phyloP scores from a whole-genome alignment of 2,888 invertebrate species.

The Xestia sexstrigata region DNA sequence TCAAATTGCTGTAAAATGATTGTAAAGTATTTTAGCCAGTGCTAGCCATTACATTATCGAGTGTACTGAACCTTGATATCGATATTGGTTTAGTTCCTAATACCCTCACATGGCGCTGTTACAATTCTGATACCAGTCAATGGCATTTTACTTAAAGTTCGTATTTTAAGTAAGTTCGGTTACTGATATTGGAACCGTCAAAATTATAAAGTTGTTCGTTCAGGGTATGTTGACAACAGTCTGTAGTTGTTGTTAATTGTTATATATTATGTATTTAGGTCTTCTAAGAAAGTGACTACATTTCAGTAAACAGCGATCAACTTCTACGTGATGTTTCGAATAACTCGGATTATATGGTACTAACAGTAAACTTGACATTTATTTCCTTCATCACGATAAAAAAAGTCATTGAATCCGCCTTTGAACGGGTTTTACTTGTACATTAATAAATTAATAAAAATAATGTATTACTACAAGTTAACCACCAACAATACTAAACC shows the following conservation, averaged over 20 bases:
- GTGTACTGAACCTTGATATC: constrained; percentile 34
- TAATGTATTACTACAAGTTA: constrained; percentile 4
- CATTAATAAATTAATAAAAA: background rate
- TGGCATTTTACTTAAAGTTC: background rate
- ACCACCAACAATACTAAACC: constrained; percentile 11
- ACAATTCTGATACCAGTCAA: background rate
- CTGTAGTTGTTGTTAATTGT: background rate
- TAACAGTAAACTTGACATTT: background rate
- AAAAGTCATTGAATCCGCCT: background rate
- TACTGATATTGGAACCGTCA: background rate
- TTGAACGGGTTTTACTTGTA: background rate
- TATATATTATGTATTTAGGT: background rate
- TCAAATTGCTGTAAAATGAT: background rate
- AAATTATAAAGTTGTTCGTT: background rate
- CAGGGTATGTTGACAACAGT: background rate
- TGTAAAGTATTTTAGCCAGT: background rate
- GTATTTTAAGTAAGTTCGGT: no score
- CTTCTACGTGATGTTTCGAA: background rate
- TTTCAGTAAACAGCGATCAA: background rate
- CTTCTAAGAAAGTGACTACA: background rate
- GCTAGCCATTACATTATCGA: constrained; percentile 15
- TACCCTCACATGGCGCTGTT: constrained; percentile 8
- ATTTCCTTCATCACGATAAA: background rate
- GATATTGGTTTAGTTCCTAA: constrained; percentile 20
- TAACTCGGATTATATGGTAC: background rate